Conservation (phyloP, 2,888 invertebrate genomes). For the Eupithecia dodoneata region DNA sequence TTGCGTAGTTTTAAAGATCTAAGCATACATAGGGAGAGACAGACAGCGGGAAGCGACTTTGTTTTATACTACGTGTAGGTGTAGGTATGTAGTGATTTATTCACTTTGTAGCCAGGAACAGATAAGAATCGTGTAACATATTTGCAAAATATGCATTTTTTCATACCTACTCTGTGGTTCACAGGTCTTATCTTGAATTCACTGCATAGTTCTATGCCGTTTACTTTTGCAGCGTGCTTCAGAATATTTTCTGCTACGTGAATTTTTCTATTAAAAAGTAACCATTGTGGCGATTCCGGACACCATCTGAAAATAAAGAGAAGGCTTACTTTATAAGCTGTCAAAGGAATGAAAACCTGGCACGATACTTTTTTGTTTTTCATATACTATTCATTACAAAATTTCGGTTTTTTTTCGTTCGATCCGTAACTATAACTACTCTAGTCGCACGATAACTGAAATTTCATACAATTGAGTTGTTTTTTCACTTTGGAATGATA, state of each 20-base stretch:
- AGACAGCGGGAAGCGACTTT: no score
- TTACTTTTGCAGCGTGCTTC: slow-evolving; percentile 64
- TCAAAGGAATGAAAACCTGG: not conserved
- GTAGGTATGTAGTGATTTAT: no score
- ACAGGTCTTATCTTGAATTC: slow-evolving; percentile 78
- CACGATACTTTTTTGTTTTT: no score
- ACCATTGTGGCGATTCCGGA: slow-evolving; percentile 79
- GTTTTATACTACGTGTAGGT: no score
- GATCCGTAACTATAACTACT: no score
- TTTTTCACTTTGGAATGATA: no score
- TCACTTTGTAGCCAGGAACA: not conserved
- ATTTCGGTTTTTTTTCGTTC: no score
- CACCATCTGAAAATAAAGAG: slow-evolving; percentile 60
- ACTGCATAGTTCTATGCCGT: slow-evolving; percentile 63
- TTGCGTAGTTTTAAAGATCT: no score
- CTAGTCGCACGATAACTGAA: no score
- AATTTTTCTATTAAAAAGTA: slow-evolving; percentile 69
- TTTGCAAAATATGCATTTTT: slow-evolving; percentile 9
- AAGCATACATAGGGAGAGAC: no score
- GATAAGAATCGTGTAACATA: not conserved
- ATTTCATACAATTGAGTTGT: no score
- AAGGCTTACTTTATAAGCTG: not conserved
- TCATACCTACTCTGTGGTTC: slow-evolving; percentile 73
- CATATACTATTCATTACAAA: no score
- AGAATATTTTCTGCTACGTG: slow-evolving; percentile 64